Conservation (phyloP, 2,888 invertebrate species). For the Julus scanicus region DNA sequence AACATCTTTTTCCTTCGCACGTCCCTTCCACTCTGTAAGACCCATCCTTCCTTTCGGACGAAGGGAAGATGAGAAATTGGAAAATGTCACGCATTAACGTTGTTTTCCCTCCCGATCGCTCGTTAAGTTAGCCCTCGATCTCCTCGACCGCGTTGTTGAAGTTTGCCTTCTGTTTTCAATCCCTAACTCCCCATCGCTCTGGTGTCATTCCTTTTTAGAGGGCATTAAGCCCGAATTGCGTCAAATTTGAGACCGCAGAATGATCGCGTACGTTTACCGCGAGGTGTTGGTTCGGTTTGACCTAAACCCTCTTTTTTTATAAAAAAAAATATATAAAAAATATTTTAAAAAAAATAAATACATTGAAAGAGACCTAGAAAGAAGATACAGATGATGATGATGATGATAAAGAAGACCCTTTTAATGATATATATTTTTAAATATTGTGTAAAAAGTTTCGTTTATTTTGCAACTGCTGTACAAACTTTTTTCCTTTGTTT, state of each 20-base stretch:
- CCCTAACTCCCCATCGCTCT: background rate
- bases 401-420: background rate
- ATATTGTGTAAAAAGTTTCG: constrained; percentile 39
- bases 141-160: background rate
- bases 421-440: constrained; percentile 42
- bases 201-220: no score
- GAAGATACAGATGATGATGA: background rate
- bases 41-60: no score
- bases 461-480: constrained; percentile 39
- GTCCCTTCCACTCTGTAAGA: no score
- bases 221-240: background rate
- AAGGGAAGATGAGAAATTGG: no score
- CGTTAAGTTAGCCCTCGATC: no score
- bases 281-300: constrained; percentile 42
- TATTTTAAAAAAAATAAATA: background rate
- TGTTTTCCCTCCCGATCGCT: no score
- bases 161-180: no score
- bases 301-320: background rate
- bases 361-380: background rate
- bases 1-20: no score
- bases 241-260: background rate
- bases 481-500: background rate
- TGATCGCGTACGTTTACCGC: background rate
- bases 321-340: constrained; percentile 1
- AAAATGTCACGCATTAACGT: no score